These are phyloP conservation scores for Salvelinus alpinus DNA, from an alignment of 2,113 vertebrate species.

Conservation along the genomic window DNA sequence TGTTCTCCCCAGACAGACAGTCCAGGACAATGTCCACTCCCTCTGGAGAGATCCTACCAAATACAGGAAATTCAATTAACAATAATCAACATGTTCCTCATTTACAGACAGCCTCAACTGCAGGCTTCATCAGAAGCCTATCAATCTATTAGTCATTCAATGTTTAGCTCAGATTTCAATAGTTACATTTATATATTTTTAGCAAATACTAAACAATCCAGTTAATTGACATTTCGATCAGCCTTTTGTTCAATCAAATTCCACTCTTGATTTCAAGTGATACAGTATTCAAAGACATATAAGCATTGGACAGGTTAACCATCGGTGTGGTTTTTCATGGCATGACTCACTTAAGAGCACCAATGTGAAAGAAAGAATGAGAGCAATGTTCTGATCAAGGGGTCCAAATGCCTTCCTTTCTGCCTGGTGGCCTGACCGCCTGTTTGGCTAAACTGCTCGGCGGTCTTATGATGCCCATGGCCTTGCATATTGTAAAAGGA, in stretches of 20 bases:
- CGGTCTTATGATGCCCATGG: conserved; percentile 70
- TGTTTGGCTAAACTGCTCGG: conserved; percentile 54
- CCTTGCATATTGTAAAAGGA: conserved; percentile 65
- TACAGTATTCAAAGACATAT: conserved; percentile 1
- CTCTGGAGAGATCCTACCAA: conserved; percentile 87
- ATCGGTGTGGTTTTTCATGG: background rate
- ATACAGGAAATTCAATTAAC: conserved; percentile 18
- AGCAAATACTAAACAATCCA: background rate
- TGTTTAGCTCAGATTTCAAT: background rate
- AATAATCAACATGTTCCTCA: background rate
- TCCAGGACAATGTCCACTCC: conserved; percentile 97
- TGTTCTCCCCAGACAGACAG: conserved; percentile 95
- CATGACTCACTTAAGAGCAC: conserved; percentile 17
- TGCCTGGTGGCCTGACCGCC: conserved; percentile 48
- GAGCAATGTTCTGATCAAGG: conserved; percentile 42
- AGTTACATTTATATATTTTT: too few relatives aligned
- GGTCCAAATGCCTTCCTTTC: conserved; percentile 42
- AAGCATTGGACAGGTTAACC: conserved; percentile 7
- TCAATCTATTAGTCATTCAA: background rate
- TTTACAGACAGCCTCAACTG: background rate
- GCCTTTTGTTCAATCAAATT: too few relatives aligned
- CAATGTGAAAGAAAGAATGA: conserved; percentile 47
- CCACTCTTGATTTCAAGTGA: background rate
- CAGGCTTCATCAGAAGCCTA: conserved; percentile 5
- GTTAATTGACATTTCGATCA: too few relatives aligned